Conservation (phyloP, 1,140 invertebrate genomes). For the Heterodera schachtii region DNA sequence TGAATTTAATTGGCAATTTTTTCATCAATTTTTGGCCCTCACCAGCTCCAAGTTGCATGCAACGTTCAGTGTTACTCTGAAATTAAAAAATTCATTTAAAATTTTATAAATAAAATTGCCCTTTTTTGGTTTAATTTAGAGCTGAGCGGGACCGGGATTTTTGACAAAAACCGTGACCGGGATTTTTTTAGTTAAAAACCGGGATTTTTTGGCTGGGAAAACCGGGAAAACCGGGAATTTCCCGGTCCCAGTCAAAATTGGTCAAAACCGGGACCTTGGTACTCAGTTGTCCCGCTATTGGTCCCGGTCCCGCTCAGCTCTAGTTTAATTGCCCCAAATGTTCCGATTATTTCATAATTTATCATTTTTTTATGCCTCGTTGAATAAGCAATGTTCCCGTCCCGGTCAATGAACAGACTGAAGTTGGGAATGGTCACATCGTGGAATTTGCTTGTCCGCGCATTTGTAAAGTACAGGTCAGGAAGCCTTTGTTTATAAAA, state of each 20-base stretch:
- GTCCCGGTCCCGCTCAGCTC: too few species aligned
- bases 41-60: constrained; percentile 59
- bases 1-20: neutral
- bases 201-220: too few species aligned
- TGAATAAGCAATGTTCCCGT: constrained; percentile 67
- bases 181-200: too few species aligned
- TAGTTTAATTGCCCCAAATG: too few species aligned
- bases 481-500: constrained; percentile 68
- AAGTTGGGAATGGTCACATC: constrained; percentile 64
- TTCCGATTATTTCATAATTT: neutral
- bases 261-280: too few species aligned
- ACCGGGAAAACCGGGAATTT: too few species aligned
- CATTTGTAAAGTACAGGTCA: constrained; percentile 64
- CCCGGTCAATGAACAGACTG: constrained; percentile 65
- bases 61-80: constrained; percentile 56
- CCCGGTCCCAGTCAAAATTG: too few species aligned
- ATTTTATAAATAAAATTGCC: too few species aligned
- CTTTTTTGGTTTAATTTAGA: too few species aligned
- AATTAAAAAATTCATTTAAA: neutral
- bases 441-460: constrained; percentile 55
- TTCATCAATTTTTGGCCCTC: neutral
- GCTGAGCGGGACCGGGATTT: too few species aligned
- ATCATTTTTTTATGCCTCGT: constrained; percentile 48
- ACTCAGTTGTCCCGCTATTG: too few species aligned
- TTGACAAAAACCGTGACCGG: too few species aligned